Conservation (phyloP, 2,797 vertebrate species). For the Leptatherina wallacei region DNA sequence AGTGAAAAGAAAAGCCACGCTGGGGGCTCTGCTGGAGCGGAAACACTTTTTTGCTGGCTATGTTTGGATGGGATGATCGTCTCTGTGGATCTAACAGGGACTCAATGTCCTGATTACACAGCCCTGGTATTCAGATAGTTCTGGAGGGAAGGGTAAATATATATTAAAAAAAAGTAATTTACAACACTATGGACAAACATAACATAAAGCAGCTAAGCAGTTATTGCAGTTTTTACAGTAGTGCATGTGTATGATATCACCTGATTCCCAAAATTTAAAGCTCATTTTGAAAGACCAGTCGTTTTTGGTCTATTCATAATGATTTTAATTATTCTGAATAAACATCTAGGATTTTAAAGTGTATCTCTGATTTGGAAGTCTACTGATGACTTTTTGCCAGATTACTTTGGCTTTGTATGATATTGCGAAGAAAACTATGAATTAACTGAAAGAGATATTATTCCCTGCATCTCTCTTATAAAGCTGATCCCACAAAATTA, state of each 20-base stretch:
- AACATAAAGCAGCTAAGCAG: constrained; percentile 20
- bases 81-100: constrained; percentile 72
- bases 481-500: neutral
- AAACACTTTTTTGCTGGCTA: constrained; percentile 57
- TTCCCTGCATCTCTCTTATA: neutral
- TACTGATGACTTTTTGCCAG: neutral
- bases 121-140: constrained; percentile 75
- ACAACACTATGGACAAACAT: neutral
- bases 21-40: constrained; percentile 52
- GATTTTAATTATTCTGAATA: constrained; percentile 25
- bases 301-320: constrained; percentile 7
- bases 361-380: constrained; percentile 18
- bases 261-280: constrained; percentile 9
- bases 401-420: constrained; percentile 16
- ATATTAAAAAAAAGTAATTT: neutral
- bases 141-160: constrained; percentile 82
- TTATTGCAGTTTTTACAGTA: constrained; percentile 27
- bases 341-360: constrained; percentile 22
- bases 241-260: constrained; percentile 6
- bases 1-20: constrained; percentile 61
- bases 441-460: neutral
- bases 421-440: neutral
- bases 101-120: constrained; percentile 73
- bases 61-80: constrained; percentile 73
- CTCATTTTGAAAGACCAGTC: neutral